Evolutionary conservation across 2,888 invertebrate species (phyloP).

Genomic region (Megastigmus dorsalis): DNA sequence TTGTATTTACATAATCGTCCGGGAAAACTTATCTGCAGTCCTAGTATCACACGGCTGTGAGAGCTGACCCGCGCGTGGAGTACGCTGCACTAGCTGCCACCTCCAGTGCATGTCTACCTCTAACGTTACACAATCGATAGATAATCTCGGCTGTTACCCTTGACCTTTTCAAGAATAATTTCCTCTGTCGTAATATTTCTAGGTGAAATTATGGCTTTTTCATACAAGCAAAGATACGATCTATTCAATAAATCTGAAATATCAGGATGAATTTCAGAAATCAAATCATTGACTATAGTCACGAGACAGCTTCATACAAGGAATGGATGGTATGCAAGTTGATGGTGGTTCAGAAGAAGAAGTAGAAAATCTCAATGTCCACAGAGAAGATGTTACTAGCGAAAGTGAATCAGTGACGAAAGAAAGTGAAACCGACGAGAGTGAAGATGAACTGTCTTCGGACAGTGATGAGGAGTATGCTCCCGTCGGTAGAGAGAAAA

Average conservation of each 20-base stretch:
- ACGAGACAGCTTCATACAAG: no score
- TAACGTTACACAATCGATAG: no score
- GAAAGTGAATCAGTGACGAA: conserved; percentile 3
- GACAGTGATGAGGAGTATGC: not conserved
- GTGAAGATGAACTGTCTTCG: conserved; percentile 19
- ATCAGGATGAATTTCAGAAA: not conserved
- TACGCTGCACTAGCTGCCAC: no score
- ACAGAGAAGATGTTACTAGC: not conserved
- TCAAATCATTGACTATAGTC: not conserved
- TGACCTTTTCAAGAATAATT: not conserved
- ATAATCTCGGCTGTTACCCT: not conserved
- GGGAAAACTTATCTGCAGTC: no score
- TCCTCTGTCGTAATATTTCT: not conserved
- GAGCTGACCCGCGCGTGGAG: no score
- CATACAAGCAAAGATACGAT: not conserved
- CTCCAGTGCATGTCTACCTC: no score
- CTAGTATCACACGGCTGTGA: no score
- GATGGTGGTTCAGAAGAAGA: not conserved
- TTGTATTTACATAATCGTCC: no score
- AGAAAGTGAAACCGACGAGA: no score
- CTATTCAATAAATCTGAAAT: not conserved
- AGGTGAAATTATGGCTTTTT: not conserved
- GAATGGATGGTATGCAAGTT: conserved; percentile 9
- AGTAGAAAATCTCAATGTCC: not conserved
- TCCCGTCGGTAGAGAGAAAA: not conserved